Base-by-base conservation (phyloP, 2,113 vertebrate species). In the Pao palembangensis region DNA sequence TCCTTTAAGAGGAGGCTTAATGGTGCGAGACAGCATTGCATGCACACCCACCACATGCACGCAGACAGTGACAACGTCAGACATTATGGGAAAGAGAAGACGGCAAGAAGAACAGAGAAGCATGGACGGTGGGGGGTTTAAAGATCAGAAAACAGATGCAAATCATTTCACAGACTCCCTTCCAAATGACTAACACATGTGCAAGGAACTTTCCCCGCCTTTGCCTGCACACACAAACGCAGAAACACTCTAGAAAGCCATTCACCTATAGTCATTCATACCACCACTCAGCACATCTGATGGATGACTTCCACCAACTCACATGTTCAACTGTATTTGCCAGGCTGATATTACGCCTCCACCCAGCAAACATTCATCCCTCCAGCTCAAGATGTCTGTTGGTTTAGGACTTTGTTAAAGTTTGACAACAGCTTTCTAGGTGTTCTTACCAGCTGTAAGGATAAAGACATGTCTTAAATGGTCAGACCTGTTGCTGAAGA, bases 91-190 rank as follows among this genome's bases (percentile, higher is more conserved):
- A 83, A 84, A 64, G 55, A 58, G 56, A 70, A 73, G 78, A 76
- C 55, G 73, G 66, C 58, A 31, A 67, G 63, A 61, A n/a, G 64
- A 48, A 61, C 48, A 21, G 43, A 69, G 31, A 56, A 46, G 63
- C 52, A 80, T 62, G 71, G 66, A 71, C 55, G 46, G 55, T 55
- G 70, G 63, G 60, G 72, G 75, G 78, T 90, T 91, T 87, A 90
- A 90, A 91, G 90, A 92, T 90, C 90, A 90, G 73, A 90, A 89
- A 89, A 89, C 91, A 92, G 88, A 92, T 91, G 91, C 88, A 90
- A 87, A 85, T 81, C 63, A 73, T 91, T 91, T 78, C 42, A 77
- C 82, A 75, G 85, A 89, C 90, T 86, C 80, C 55, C 54, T 75
- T 76, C 76, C 51, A 89, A 92, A 92, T 91, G 84, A 88, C 84